Evolutionary conservation across 1,140 invertebrate genomes (phyloP), one percentile per base, ranked within the genome.

Genomic region (Hestina assimilis): DNA sequence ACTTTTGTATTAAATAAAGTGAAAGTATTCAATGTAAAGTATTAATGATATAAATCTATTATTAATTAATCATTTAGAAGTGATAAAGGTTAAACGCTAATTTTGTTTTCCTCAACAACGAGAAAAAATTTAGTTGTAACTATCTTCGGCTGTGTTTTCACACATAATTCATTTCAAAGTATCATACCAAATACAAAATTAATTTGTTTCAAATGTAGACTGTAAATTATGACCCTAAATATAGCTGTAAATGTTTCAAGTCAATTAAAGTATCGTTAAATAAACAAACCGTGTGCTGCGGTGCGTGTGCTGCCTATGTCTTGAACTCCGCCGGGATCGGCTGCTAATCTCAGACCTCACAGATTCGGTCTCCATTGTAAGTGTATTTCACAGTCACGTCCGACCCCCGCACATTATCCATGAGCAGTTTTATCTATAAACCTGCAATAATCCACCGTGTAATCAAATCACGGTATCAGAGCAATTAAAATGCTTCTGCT

Each of bases 261-360:
- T 7, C 21, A 47, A 50, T 14, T 24, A 47, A 15, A 12, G 63
- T 28, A 55, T 55, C 45, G 31, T 52, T 60, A 69, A 67, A 57
- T 63, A 72, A 69, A 71, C 69, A 67, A 69, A 92, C 91, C 91
- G 87, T 61, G 90, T 91, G 70, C 91, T 92, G 50, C 91, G 76
- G 72, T 92, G 90, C 4, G 90, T 91, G 73, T 92, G 90, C 57
- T 90, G 89, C 24, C 91, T 70, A 60, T 92, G 90, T 50, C 90
- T 69, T 38, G 91, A 91, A 55, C 91, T 92, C 23, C 91, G 77
- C 73, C 91, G 82, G 24, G 91, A 92, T 58, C 91, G 86, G 62
- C 90, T 89, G 78, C 91, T 92, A 59, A 91, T 84, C 69, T 92
- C 91, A 23, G 91, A 92, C 65, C 91, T 89, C 64, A 92, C 91